Evolutionary conservation across 2,888 invertebrate genomes (phyloP).

Genomic region (Hirtodrosophila cameraria): DNA sequence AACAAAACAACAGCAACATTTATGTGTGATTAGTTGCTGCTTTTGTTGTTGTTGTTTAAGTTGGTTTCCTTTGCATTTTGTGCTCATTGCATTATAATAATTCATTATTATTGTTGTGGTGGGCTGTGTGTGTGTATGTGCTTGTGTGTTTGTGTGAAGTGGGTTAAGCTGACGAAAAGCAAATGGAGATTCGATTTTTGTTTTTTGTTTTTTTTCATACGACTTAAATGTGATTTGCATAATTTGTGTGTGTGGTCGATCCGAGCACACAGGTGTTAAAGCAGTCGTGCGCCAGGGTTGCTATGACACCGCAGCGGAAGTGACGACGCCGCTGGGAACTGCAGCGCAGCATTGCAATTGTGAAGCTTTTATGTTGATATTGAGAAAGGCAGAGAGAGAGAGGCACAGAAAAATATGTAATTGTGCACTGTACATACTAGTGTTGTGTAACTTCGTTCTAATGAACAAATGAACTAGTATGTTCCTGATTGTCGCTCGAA

Average conservation of each 20-base stretch:
- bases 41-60: constrained; percentile 30
- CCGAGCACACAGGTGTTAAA: constrained; percentile 62
- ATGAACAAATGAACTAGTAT: too few species aligned
- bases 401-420: constrained; percentile 1
- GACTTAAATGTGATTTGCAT: constrained; percentile 71
- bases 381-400: background rate
- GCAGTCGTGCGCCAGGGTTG: constrained; percentile 48
- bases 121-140: constrained; percentile 15
- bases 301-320: constrained; percentile 49
- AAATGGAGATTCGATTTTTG: constrained; percentile 51
- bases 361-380: too few species aligned
- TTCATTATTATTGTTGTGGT: constrained; percentile 45
- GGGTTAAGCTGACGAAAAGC: constrained; percentile 69
- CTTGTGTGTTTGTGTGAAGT: constrained; percentile 60
- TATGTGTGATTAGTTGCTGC: constrained; percentile 67
- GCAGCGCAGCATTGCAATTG: too few species aligned
- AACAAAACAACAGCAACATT: constrained; percentile 71
- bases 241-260: constrained; percentile 52
- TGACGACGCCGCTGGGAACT: constrained; percentile 41
- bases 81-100: constrained; percentile 56
- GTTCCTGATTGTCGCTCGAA: background rate
- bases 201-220: constrained; percentile 25
- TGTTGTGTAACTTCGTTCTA: too few species aligned
- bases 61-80: constrained; percentile 49
- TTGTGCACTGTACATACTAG: background rate